phyloP scores from a whole-genome alignment of 2,113 vertebrate species.

The Xenopus laevis region DNA sequence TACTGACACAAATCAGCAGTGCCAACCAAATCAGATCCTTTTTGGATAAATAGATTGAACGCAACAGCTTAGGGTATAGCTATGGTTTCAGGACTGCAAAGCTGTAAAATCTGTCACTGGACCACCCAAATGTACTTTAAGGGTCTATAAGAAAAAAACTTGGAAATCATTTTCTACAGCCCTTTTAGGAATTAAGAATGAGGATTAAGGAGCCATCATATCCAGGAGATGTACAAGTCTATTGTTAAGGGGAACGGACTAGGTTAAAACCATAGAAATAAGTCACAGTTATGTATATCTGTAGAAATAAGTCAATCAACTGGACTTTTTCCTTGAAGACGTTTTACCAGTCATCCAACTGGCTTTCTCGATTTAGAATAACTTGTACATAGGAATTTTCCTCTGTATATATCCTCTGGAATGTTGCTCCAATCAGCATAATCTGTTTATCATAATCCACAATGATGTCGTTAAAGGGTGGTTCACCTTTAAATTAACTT shows the following conservation, averaged over 20 bases:
- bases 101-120: not conserved
- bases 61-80: constrained; percentile 11
- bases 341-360: no score
- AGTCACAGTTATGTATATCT: no score
- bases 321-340: no score
- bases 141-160: not conserved
- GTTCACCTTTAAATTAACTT: no score
- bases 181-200: not conserved
- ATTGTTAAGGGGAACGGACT: not conserved
- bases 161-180: not conserved
- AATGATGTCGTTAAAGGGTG: no score
- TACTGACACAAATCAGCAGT: constrained; percentile 23
- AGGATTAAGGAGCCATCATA: not conserved
- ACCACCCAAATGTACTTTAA: constrained; percentile 23
- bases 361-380: no score
- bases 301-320: no score
- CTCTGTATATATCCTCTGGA: no score
- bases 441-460: no score
- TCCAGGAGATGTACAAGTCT: not conserved
- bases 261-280: no score
- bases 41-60: constrained; percentile 17
- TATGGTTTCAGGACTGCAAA: constrained; percentile 7
- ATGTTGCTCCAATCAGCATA: no score
- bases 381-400: no score
- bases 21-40: constrained; percentile 17